phyloP scores from a whole-genome alignment of 2,888 invertebrate genomes.

The Ptychoptera contaminata region DNA sequence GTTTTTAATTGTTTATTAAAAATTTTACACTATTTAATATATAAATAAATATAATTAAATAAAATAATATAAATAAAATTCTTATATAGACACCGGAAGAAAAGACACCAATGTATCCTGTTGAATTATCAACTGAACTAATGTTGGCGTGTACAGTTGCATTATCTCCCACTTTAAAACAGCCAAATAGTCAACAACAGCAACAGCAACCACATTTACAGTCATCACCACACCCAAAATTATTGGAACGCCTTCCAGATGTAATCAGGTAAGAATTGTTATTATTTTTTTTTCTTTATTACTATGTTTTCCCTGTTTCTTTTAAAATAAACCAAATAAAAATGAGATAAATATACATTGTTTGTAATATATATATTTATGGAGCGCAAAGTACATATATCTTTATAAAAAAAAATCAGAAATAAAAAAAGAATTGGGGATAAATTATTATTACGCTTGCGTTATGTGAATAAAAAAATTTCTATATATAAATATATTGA shows the following conservation, averaged over 20 bases:
- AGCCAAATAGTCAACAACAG: neutral
- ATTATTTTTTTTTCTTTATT: slow-evolving; percentile 2
- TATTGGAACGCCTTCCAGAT: slow-evolving; percentile 33
- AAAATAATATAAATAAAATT: neutral
- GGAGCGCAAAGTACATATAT: too few relatives aligned
- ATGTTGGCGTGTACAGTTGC: slow-evolving; percentile 32
- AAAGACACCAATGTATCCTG: slow-evolving; percentile 32
- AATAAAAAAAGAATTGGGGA: too few relatives aligned
- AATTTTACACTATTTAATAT: neutral
- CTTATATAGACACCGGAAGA: slow-evolving; percentile 27
- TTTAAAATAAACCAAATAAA: neutral
- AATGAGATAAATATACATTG: neutral
- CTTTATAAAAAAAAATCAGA: too few relatives aligned
- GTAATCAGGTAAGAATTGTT: slow-evolving; percentile 27
- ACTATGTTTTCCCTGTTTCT: slow-evolving; percentile 2
- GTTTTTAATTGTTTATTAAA: too few relatives aligned
- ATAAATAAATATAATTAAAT: neutral
- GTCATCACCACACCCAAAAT: slow-evolving; percentile 29
- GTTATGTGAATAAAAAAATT: too few relatives aligned
- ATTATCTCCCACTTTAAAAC: slow-evolving; percentile 22
- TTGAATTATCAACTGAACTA: slow-evolving; percentile 32
- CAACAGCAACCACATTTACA: slow-evolving; percentile 10
- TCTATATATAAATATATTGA: too few relatives aligned
- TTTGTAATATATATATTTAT: too few relatives aligned
- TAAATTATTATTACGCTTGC: too few relatives aligned